Base-by-base conservation (phyloP, 2,113 vertebrate species). In the Vidua chalybeata region DNA sequence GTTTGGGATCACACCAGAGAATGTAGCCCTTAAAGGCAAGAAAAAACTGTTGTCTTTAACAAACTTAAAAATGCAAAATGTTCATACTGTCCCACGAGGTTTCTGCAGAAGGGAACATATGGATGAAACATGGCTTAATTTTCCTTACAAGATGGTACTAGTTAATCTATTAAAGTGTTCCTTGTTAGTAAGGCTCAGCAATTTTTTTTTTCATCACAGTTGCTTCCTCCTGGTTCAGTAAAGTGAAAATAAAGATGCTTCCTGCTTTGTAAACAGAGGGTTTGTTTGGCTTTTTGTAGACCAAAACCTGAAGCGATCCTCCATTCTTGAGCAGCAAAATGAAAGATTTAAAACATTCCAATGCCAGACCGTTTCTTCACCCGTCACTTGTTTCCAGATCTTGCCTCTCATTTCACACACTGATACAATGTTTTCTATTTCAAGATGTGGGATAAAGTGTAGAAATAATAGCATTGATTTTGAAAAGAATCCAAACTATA, bases 91-190 rank as follows among this genome's bases (percentile, higher is more conserved):
- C 97, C 96, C 94, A 95, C 35, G 94, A 97, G 95, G 94, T 94
- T 96, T 97, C 97, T 97, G 97, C 96, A 96, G 93, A 97, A 73
- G 91, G 97, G 97, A 97, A 97, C 96, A 90, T 90, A 96, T 94
- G 97, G 97, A 95, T 97, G 97, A 97, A 97, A 97, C 98, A 98
- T 98, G 98, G 98, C 98, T 98, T 98, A 97, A 93, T 97, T 98
- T 98, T 97, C 98, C 98, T 98, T 97, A 97, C 97, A 80, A 33
- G 98, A 96, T 97, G 97, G 97, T 97, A 89, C 97, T 97, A 96
- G 96, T 94, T 95, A 93, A 93, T 94, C 93, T 94, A 96, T 96
- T 89, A 94, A 94, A 88, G 90, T 84, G 92, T 97, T 96, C 94
- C 95, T 97, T 80, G 91, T 97, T 97, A 97, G 97, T 97, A 97